Evolutionary conservation across 2,888 invertebrate species (phyloP).

Genomic region (Bursaphelenchus okinawaensis): DNA sequence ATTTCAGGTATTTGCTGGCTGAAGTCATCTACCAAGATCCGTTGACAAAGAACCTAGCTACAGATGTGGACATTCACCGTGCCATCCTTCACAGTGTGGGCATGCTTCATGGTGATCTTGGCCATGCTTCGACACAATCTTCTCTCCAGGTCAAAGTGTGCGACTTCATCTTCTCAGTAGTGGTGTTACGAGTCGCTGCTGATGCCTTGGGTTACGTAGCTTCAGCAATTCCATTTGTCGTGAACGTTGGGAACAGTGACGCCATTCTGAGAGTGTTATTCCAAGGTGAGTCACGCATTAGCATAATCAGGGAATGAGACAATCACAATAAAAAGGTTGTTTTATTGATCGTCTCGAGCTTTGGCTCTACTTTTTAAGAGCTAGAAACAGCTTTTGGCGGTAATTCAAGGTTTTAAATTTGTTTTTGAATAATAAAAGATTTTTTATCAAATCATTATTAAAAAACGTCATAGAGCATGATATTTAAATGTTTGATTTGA

Average conservation of each 20-base stretch:
- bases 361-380: no score
- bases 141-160: conserved; percentile 18
- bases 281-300: conserved; percentile 11
- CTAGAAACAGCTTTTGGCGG: no score
- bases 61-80: conserved; percentile 9
- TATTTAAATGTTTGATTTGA: no score
- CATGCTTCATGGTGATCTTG: conserved; percentile 15
- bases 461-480: no score
- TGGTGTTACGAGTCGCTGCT: conserved; percentile 13
- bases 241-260: conserved; percentile 8
- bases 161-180: conserved; percentile 14
- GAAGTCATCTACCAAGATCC: conserved; percentile 18
- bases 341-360: no score
- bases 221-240: conserved; percentile 15
- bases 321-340: no score
- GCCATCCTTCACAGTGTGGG: conserved; percentile 12
- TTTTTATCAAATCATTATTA: no score
- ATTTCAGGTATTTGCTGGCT: conserved; percentile 14
- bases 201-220: conserved; percentile 11
- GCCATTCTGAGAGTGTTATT: conserved; percentile 12
- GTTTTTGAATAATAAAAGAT: no score
- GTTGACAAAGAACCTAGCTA: background rate
- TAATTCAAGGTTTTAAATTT: background rate
- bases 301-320: no score
- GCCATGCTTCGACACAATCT: conserved; percentile 9